These are phyloP conservation scores for Caenorhabditis inopinata DNA, from an alignment of 1,140 invertebrate genomes.

Conservation along the genomic window DNA sequence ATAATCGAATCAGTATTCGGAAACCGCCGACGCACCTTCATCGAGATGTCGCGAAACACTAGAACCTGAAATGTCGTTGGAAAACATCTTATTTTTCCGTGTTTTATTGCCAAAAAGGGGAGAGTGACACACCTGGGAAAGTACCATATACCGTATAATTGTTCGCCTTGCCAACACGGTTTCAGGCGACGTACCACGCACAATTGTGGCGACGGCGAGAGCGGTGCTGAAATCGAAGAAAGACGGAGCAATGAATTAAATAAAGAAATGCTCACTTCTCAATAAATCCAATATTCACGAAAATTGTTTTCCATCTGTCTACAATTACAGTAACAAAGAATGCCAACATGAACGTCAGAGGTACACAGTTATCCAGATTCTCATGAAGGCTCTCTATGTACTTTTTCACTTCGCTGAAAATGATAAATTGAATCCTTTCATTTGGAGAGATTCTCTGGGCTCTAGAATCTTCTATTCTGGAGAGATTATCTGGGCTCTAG, in stretches of 20 bases:
- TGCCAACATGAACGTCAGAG: slow-evolving; percentile 63
- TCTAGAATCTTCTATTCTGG: too few relatives aligned
- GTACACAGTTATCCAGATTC: slow-evolving; percentile 55
- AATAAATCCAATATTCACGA: slow-evolving; percentile 61
- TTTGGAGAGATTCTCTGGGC: too few relatives aligned
- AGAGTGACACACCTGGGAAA: slow-evolving; percentile 15
- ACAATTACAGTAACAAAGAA: slow-evolving; percentile 61
- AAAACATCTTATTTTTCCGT: too few relatives aligned
- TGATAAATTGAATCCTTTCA: too few relatives aligned
- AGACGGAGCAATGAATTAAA: not conserved
- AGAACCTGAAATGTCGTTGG: slow-evolving; percentile 31
- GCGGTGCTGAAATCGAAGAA: slow-evolving; percentile 53
- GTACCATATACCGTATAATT: slow-evolving; percentile 39
- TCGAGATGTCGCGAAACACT: slow-evolving; percentile 58
- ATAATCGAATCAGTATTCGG: slow-evolving; percentile 60
- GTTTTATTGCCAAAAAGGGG: too few relatives aligned
- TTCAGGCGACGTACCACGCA: slow-evolving; percentile 31
- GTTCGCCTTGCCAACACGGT: slow-evolving; percentile 1
- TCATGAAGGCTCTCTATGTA: slow-evolving; percentile 53
- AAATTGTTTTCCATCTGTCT: slow-evolving; percentile 59
- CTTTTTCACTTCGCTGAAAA: slow-evolving; percentile 52
- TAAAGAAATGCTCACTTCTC: slow-evolving; percentile 54
- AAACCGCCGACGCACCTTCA: slow-evolving; percentile 62
- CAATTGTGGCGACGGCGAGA: slow-evolving; percentile 51
- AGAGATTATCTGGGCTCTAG: too few relatives aligned